Percentiles rank a stretch among this genome's conserved stretches.
Conservation (phyloP, 2,113 vertebrate species). For the Pelodiscus sinensis region DNA sequence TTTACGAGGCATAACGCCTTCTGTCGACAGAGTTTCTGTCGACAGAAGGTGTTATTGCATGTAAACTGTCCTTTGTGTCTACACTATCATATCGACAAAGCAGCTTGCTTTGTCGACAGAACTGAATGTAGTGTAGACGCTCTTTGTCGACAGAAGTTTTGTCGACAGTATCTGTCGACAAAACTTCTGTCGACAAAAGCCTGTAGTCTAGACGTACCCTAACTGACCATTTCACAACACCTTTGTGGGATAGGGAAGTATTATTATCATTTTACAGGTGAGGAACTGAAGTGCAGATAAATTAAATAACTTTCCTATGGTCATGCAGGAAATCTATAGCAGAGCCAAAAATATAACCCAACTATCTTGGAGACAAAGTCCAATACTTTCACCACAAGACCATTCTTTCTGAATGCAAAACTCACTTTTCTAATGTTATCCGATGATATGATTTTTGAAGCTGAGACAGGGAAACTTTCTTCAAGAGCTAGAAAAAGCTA, state of each 20-base stretch:
- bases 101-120: too few species aligned
- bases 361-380: not conserved
- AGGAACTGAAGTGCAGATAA: not conserved
- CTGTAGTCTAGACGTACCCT: too few species aligned
- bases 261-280: not conserved
- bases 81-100: too few species aligned
- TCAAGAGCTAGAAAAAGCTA: not conserved
- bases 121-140: too few species aligned
- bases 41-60: too few species aligned
- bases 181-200: too few species aligned
- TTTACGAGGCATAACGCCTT: too few species aligned
- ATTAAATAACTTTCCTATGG: not conserved
- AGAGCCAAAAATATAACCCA: not conserved
- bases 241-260: not conserved
- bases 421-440: not conserved
- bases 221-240: not conserved
- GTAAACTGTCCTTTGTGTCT: too few species aligned
- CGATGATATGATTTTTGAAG: not conserved
- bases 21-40: too few species aligned
- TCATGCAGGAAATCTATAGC: accelerated
- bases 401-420: accelerated
- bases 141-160: too few species aligned
- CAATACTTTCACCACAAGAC: accelerated
- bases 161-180: too few species aligned
- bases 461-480: not conserved